Base-by-base conservation (phyloP, 2,113 vertebrate genomes). In the Siphamia tubifer region DNA sequence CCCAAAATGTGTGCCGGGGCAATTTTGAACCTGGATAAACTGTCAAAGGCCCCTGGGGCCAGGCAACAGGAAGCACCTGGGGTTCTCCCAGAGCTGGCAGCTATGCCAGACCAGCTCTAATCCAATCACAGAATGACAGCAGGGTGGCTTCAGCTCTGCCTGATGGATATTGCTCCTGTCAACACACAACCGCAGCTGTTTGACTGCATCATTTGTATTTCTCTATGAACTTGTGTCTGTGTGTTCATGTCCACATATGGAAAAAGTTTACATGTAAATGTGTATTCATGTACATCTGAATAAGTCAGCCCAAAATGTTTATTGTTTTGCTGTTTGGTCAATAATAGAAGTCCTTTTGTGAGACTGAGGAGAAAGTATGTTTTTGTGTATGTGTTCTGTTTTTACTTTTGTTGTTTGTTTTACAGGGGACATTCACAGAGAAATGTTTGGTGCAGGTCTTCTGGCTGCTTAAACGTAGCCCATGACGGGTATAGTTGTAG, bases 41-140 rank as follows among this genome's bases (percentile, higher is more conserved):
- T 56, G 73, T 48, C 16, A 66, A 54, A 72, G 60, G 62, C 74
- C 52, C 69, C 48, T 0, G n/a, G 78, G 76, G 51, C 48, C 32
- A 78, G 44, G 55, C 52, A 45, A 42, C 74, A 82, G 83, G 82
- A 85, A 85, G 51, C 77, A 83, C 77, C 82, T 83, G 77, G 63
- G 80, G 74, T 71, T 80, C 68, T 75, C 47, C 25, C 43, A 49
- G 76, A 80, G 60, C 42, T 58, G 67, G 65, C 55, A 55, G 73
- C 64, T 34, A 43, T 35, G 35, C 53, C 39, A 13, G 44, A 64
- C 36, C 71, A 69, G 28, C 69, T 72, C 44, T 84, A 79, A 87
- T 87, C 75, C 75, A 85, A 79, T 84, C 77, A 80, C 35, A 69
- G 74, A 62, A 61, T 48, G 74, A 86, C 74, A 79, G 80, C 80